A percentile compares a stretch with the other conserved stretches of the same genome.
These are phyloP conservation scores for Cheilosia vernalis DNA, from an alignment of 2,888 invertebrate species.

Conservation along the genomic window DNA sequence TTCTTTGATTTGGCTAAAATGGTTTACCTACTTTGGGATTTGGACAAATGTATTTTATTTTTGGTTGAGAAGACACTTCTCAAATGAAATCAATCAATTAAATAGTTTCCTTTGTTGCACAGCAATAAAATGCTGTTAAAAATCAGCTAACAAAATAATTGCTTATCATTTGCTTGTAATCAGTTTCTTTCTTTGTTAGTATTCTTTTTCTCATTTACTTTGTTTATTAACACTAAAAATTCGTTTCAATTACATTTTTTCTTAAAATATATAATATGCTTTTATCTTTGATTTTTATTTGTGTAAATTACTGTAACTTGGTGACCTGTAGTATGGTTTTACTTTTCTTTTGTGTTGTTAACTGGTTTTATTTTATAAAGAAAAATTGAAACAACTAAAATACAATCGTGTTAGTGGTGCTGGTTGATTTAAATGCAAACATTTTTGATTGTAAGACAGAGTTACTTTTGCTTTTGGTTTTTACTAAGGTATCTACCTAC, in stretches of 20 bases:
- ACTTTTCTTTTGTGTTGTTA: constrained; percentile 51
- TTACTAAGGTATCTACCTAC: too few species aligned
- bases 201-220: constrained; percentile 14
- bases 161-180: constrained; percentile 59
- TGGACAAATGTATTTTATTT: background rate
- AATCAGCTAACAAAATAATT: constrained; percentile 70
- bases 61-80: constrained; percentile 2
- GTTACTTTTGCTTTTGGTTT: too few species aligned
- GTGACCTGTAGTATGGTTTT: constrained; percentile 62
- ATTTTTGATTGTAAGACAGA: background rate
- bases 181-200: constrained; percentile 8
- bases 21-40: background rate
- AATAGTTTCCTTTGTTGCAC: constrained; percentile 3
- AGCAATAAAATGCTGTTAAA: constrained; percentile 52
- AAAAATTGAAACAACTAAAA: background rate
- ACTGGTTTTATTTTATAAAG: constrained; percentile 47
- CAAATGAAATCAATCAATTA: constrained; percentile 8
- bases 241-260: constrained; percentile 69
- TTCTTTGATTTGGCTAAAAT: constrained; percentile 33
- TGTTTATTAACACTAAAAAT: constrained; percentile 69
- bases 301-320: constrained; percentile 70
- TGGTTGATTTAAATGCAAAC: constrained; percentile 45
- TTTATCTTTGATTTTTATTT: constrained; percentile 49
- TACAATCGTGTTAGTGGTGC: background rate
- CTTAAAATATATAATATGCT: constrained; percentile 68